phyloP scores from a whole-genome alignment of 2,797 vertebrate genomes.

The Danio aesculapii region DNA sequence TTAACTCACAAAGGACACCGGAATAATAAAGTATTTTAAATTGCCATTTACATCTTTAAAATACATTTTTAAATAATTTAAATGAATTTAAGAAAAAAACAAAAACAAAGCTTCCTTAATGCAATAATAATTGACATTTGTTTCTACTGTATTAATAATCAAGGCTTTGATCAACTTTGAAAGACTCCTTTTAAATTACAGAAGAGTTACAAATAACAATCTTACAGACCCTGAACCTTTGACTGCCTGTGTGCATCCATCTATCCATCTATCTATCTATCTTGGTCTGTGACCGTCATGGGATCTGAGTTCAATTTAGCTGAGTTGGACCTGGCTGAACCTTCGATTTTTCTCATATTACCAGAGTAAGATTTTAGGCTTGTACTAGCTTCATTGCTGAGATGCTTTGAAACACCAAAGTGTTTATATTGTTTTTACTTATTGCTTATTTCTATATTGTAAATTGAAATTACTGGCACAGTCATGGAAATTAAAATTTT shows the following conservation, averaged over 20 bases:
- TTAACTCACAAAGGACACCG: no score
- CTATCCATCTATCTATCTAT: neutral
- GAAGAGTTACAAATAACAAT: neutral
- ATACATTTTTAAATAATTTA: no score
- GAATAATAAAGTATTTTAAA: no score
- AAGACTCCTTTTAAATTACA: neutral
- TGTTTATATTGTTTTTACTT: neutral
- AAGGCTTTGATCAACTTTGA: no score
- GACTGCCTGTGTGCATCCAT: neutral
- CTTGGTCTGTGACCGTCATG: slow-evolving; percentile 2
- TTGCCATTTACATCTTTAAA: no score
- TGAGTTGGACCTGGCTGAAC: neutral
- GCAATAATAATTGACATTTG: no score
- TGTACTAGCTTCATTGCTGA: neutral
- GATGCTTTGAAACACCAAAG: neutral
- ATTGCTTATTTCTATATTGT: neutral
- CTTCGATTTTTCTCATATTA: neutral
- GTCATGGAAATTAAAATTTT: neutral
- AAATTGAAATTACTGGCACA: neutral
- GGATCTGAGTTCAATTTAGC: neutral
- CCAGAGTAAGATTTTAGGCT: neutral
- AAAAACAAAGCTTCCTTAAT: no score
- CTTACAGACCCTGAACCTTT: neutral
- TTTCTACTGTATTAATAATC: no score
- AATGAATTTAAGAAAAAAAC: no score